These are phyloP conservation scores for Riparia riparia DNA, from an alignment of 2,113 vertebrate species.

Conservation along the genomic window DNA sequence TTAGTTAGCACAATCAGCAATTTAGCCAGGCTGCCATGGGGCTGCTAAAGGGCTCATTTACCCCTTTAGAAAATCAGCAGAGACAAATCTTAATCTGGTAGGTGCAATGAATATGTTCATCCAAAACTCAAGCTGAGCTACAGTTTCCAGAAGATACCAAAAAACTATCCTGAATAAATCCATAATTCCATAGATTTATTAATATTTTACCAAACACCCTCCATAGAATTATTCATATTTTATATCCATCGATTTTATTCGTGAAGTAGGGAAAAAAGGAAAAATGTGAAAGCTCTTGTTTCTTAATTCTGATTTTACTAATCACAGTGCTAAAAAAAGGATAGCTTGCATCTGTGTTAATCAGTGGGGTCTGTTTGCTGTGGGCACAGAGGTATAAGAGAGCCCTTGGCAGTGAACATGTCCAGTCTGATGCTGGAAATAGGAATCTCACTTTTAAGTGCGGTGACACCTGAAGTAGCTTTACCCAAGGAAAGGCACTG, in stretches of 20 bases:
- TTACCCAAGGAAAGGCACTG: background rate
- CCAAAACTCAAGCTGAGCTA: constrained; percentile 1
- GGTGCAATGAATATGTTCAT: background rate
- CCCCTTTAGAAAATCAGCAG: background rate
- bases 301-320: background rate
- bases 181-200: background rate
- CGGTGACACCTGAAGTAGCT: background rate
- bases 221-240: background rate
- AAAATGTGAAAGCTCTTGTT: background rate
- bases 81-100: background rate
- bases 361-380: background rate
- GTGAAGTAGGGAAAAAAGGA: background rate
- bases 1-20: background rate
- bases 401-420: background rate
- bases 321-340: background rate
- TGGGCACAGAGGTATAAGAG: background rate
- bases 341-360: background rate
- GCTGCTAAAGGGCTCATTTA: constrained; percentile 12
- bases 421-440: background rate
- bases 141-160: background rate
- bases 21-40: constrained; percentile 1
- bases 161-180: background rate
- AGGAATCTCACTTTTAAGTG: background rate
- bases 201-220: background rate
- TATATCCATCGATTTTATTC: background rate